Base-by-base conservation (phyloP, 2,888 invertebrate genomes). In the Microctonus brassicae region DNA sequence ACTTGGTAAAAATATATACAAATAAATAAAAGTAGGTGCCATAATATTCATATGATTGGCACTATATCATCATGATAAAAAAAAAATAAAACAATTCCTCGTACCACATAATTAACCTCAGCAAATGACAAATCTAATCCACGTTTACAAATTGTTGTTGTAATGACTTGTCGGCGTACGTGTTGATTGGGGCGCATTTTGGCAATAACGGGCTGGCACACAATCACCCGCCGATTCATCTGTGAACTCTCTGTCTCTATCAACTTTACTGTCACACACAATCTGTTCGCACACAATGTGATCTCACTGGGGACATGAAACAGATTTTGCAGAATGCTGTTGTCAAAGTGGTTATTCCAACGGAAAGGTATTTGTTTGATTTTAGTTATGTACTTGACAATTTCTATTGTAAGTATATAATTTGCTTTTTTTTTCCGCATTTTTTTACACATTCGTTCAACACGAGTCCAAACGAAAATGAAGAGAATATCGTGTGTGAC, bases 301-400 rank as follows among this genome's bases (percentile, higher is more conserved):
- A 76, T 79, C 74, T 47, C 47, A 47, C 47, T 75, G n/a, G 81
- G 78, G 80, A 77, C 79, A 82, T 90, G 89, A 47, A 47, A 87
- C 92, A 95, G 94, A 94, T 97, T 87, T 89, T 98, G 86, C 91
- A 93, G 86, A 95, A 95, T 88, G 95, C 97, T 58, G 93, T 97
- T 83, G 96, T 99, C 79, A 99, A 97, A 93, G 99, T 99, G 81
- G 97, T 98, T 80, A 95, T 98, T 87, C 99, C 99, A 68, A 97
- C 96, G 68, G 98, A 99, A 90, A 95, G 96, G 97, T 97, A 92
- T 83, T 81, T 81, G 72, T 82, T 72, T 79, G 64, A 79, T 80
- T 80, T 80, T 79, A 79, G 77, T 74, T 78, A 75, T 79, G 73
- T 79, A 76, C 68, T 65, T 63, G 68, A 73, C 71, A 71, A 61